phyloP scores from a whole-genome alignment of 23 tunicate species.

The Aplidium turbinatum region DNA sequence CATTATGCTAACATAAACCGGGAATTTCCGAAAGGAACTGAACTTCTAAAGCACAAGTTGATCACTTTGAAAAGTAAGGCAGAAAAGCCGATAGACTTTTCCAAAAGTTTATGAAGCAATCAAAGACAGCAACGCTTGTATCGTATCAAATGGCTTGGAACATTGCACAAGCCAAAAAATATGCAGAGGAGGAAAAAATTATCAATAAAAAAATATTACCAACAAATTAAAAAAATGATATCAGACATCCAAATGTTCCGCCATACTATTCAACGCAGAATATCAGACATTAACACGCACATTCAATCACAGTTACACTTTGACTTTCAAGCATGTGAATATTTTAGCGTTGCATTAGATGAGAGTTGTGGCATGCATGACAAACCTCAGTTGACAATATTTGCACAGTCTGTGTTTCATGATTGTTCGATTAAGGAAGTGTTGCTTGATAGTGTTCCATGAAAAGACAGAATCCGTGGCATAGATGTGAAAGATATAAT shows the following conservation, averaged over 20 bases:
- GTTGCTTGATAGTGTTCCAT: slow-evolving; percentile 47
- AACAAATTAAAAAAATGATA: slow-evolving; percentile 31
- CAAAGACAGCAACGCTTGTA: slow-evolving; percentile 39
- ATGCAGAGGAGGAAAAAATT: slow-evolving; percentile 50
- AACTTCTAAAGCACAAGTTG: slow-evolving; percentile 31
- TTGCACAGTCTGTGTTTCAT: slow-evolving; percentile 40
- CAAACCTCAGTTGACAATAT: slow-evolving; percentile 43
- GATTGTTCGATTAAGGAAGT: slow-evolving; percentile 50
- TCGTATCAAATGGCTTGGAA: slow-evolving; percentile 41
- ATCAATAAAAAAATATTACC: slow-evolving; percentile 55
- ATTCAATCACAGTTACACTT: slow-evolving; percentile 53
- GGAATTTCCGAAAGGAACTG: slow-evolving; percentile 39
- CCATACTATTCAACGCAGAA: slow-evolving; percentile 39
- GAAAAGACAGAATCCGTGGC: slow-evolving; percentile 51
- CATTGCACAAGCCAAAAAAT: slow-evolving; percentile 53
- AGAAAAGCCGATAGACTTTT: slow-evolving; percentile 44
- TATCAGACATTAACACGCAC: slow-evolving; percentile 38
- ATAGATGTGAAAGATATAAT: slow-evolving; percentile 44
- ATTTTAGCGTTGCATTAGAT: slow-evolving; percentile 47
- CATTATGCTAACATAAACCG: slow-evolving; percentile 33
- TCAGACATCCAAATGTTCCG: slow-evolving; percentile 39
- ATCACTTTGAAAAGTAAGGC: slow-evolving; percentile 47
- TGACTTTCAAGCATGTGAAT: slow-evolving; percentile 28
- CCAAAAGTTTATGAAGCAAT: slow-evolving; percentile 42
- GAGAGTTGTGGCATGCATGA: slow-evolving; percentile 46